phyloP scores from a whole-genome alignment of 1,140 invertebrate species.

The Drosophila bifasciata region DNA sequence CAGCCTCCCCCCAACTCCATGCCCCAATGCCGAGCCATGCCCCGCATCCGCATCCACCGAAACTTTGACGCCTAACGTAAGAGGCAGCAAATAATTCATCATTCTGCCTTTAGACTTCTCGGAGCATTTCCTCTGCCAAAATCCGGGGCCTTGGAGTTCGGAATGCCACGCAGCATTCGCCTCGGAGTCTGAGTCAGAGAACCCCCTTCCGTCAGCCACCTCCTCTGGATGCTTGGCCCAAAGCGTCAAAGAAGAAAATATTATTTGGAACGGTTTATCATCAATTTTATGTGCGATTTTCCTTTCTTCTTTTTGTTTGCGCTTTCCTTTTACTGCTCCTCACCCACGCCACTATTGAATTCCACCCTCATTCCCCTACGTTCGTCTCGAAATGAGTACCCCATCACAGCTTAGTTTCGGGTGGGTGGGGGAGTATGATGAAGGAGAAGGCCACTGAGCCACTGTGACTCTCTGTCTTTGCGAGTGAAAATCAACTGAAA shows the following conservation, averaged over 20 bases:
- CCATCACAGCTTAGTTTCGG: conserved; percentile 17
- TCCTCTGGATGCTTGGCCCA: conserved; percentile 1
- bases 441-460: conserved; percentile 50
- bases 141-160: conserved; percentile 55
- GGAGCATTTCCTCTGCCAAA: conserved; percentile 68
- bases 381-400: conserved; percentile 55
- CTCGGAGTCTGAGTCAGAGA: conserved; percentile 6
- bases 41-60: conserved; percentile 10
- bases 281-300: conserved; percentile 80
- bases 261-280: conserved; percentile 83
- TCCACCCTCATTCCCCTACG: conserved; percentile 12
- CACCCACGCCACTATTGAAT: conserved; percentile 4
- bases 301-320: conserved; percentile 48
- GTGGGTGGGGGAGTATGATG: conserved; percentile 4
- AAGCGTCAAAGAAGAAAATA: conserved; percentile 66
- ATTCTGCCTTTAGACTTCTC: conserved; percentile 75
- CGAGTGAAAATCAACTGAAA: conserved; percentile 79
- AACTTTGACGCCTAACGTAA: conserved; percentile 81
- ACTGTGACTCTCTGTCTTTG: conserved; percentile 75
- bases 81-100: conserved; percentile 81
- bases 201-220: conserved; percentile 11
- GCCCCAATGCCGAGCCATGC: background rate
- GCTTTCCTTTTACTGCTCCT: conserved; percentile 43
- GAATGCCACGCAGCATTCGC: conserved; percentile 49
- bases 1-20: background rate